Percentiles rank a stretch among this genome's conserved stretches.
These are phyloP conservation scores for Pygoscelis antarcticus DNA, from an alignment of 2,113 vertebrate species.

Conservation along the genomic window DNA sequence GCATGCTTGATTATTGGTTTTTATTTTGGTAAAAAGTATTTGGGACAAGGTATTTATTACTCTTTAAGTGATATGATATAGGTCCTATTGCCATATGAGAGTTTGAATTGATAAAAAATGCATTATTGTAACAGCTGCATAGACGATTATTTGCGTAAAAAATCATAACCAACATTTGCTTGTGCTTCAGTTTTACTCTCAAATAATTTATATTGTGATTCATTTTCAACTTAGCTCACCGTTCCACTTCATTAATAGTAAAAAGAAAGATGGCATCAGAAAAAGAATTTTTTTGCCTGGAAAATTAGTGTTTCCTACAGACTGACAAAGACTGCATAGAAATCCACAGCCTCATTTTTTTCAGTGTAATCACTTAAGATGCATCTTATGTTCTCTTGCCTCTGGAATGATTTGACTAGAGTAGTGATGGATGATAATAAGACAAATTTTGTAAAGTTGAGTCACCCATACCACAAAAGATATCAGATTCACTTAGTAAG, in stretches of 20 bases:
- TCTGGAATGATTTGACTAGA: neutral
- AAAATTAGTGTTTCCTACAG: neutral
- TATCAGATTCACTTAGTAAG: neutral
- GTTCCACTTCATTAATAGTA: neutral
- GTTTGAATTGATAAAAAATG: neutral
- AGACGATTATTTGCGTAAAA: neutral
- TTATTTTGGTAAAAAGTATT: neutral
- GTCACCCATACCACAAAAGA: neutral
- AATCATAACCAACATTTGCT: neutral
- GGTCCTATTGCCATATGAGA: neutral
- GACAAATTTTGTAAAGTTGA: neutral
- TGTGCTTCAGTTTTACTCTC: neutral
- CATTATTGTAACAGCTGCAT: neutral
- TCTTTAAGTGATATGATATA: neutral
- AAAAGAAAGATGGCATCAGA: neutral
- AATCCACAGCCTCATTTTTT: neutral
- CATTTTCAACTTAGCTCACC: neutral
- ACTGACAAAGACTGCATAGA: neutral
- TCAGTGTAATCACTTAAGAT: neutral
- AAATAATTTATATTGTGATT: neutral
- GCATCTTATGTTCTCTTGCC: neutral
- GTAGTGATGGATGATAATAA: neutral
- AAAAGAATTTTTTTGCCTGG: neutral
- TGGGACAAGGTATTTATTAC: neutral
- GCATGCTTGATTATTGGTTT: neutral